Base-by-base conservation (phyloP, 1,140 invertebrate genomes). In the Monochamus saltuarius region DNA sequence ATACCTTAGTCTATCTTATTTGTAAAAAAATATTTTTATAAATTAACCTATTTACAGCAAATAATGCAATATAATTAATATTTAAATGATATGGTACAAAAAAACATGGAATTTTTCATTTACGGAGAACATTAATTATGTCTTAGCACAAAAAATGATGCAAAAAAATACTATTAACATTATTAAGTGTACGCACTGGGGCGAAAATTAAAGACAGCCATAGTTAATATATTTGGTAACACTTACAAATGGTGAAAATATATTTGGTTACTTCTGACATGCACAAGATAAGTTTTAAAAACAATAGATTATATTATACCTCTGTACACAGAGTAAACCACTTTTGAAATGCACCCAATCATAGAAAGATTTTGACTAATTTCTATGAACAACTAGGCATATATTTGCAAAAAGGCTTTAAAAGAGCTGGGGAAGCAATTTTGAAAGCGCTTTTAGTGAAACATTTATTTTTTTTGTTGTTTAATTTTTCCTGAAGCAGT, bases 221-320 rank as follows among this genome's bases (percentile, higher is more conserved):
- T 68, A 69, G 59, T 64, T 70, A 68, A 65, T 70, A 71, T 70
- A 71, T 71, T 73, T 73, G 71, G 69, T 73, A 73, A 73, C 72
- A 73, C 62, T 71, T 64, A 70, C 58, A 60, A 72, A 73, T 69
- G 70, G 65, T 68, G 64, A 69, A 71, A 69, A 65, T 65, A 60
- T 70, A 70, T 70, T 70, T 70, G 68, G 68, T 70, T 67, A 67
- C 65, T 64, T 52, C 47, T 62, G 51, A 36, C 51, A 53, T 53
- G 51, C 51, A 53, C 54, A 57, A 65, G 51, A 61, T 59, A 59
- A 59, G 38, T 59, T 59, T 59, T 40, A 56, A 17, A 64, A 54
- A 63, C 57, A 52, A 58, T 53, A 39, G 36, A 50, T 47, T 29
- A 22, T 63, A 56, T n/a, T 57, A 62, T 36, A 52, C 10, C 37